Percentiles rank a stretch among this genome's conserved stretches.
Conservation (phyloP, 37 sponge, comb jelly and placozoan genomes). For the Spongilla lacustris region DNA sequence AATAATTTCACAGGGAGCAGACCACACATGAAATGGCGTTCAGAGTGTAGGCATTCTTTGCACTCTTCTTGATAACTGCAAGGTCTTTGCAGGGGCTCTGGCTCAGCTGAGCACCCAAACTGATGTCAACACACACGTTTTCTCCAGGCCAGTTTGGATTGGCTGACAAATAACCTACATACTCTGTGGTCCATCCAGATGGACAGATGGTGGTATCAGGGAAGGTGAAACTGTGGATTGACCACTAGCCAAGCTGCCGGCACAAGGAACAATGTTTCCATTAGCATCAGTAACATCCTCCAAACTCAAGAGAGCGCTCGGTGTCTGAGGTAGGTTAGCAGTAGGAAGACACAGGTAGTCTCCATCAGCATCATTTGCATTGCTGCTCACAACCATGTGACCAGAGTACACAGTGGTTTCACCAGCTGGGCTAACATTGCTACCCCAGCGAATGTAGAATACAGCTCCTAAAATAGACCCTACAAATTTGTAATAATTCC, state of each 20-base stretch:
- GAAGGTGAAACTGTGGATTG: neutral
- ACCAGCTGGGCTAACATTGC: neutral
- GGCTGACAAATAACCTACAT: neutral
- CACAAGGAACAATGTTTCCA: neutral
- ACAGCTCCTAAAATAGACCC: neutral
- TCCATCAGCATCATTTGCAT: neutral
- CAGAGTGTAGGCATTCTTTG: neutral
- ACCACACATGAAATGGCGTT: neutral
- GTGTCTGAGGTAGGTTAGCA: neutral
- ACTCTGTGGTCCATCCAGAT: neutral
- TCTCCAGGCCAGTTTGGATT: neutral
- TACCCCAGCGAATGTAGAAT: neutral
- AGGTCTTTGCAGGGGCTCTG: neutral
- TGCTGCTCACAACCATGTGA: neutral
- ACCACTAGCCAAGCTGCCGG: neutral
- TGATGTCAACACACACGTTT: neutral
- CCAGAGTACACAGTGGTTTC: neutral
- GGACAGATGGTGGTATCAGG: neutral
- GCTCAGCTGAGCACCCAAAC: neutral
- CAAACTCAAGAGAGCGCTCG: neutral
- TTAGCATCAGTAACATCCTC: neutral
- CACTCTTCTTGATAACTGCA: neutral
- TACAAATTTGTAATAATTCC: neutral
- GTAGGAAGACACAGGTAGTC: neutral
- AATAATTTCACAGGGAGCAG: neutral